Conservation (phyloP, 2,888 invertebrate species). For the Mylabris sibirica region DNA sequence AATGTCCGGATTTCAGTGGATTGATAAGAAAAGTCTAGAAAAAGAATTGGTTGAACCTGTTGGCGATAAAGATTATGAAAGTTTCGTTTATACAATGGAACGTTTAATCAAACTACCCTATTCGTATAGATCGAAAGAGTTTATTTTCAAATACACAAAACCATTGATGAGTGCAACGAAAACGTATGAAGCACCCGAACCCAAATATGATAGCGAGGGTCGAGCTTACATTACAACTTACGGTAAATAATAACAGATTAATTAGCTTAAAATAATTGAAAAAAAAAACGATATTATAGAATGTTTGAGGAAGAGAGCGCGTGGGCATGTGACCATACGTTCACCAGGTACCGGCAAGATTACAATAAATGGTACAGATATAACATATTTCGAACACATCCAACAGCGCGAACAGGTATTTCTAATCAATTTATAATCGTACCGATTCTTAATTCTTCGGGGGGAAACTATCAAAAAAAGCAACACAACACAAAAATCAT, state of each 20-base stretch:
- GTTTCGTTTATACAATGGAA: constrained; percentile 76
- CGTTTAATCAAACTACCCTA: constrained; percentile 76
- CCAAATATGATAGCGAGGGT: constrained; percentile 74
- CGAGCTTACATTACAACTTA: constrained; percentile 75
- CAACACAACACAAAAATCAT: neutral
- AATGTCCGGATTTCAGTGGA: constrained; percentile 68
- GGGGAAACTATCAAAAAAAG: constrained; percentile 5
- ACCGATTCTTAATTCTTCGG: neutral
- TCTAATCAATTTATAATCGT: neutral
- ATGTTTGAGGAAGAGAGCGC: constrained; percentile 75
- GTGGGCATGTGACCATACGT: constrained; percentile 80
- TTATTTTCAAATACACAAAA: constrained; percentile 76
- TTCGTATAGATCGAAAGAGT: constrained; percentile 73
- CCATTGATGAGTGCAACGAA: constrained; percentile 67
- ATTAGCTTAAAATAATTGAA: too few species aligned
- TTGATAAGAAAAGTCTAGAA: constrained; percentile 73
- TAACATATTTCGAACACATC: constrained; percentile 76
- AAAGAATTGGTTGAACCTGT: constrained; percentile 71
- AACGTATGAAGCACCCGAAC: constrained; percentile 71
- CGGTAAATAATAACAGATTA: constrained; percentile 58
- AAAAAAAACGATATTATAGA: constrained; percentile 60
- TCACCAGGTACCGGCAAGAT: constrained; percentile 86
- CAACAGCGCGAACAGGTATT: constrained; percentile 80
- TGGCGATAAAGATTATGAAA: constrained; percentile 73
- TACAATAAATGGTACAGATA: constrained; percentile 79